Evolutionary conservation across 2,888 invertebrate species (phyloP), one percentile per base, ranked within the genome.

Genomic region (Rhingia rostrata): DNA sequence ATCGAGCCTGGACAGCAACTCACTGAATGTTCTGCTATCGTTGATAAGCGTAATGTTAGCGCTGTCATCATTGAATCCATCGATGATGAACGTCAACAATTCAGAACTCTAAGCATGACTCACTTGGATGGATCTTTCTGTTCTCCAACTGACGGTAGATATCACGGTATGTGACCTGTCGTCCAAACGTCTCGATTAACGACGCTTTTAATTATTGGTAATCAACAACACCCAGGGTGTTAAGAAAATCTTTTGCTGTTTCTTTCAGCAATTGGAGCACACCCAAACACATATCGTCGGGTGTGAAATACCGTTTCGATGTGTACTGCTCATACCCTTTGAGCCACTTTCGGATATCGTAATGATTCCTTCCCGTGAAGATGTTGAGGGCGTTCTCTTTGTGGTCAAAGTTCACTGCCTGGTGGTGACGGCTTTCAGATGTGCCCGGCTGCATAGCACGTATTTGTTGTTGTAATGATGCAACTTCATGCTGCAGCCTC

Each of bases 101-200:
- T 75, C 66, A 56, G 10, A 56, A 66, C 12, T 74, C 74, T 6
- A 74, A 9, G 33, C 64, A 74, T 4, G 64, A 47, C 6, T 64
- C 74, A 4, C 37, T 14, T 45, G 56, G 53, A 6, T 12, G 7
- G 1, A 64, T 63, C 33, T 35, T 43, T 12, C 39, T 63, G 7
- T 9, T 1, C 4, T 72, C 53, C 6, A 67, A 12, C n/a, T 72
- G 61, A 3, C 61, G 53, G 32, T 63, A 61, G 12, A 72, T 7
- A 10, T 72, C 63, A 0, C 73, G 73, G 10, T 14, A 33, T 2
- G 53, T 61, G 4, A 61, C 72, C 32, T 61, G 72, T 41, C 53
- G 51, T 9, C 51, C 61, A 12, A 72, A 72, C 5, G 53, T 72
- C 30, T 72, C 10, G n/a, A 61, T 61, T 5, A 61, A 9, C 0